These are phyloP conservation scores for Fulmarus glacialis DNA, from an alignment of 2,113 vertebrate species.

Conservation along the genomic window DNA sequence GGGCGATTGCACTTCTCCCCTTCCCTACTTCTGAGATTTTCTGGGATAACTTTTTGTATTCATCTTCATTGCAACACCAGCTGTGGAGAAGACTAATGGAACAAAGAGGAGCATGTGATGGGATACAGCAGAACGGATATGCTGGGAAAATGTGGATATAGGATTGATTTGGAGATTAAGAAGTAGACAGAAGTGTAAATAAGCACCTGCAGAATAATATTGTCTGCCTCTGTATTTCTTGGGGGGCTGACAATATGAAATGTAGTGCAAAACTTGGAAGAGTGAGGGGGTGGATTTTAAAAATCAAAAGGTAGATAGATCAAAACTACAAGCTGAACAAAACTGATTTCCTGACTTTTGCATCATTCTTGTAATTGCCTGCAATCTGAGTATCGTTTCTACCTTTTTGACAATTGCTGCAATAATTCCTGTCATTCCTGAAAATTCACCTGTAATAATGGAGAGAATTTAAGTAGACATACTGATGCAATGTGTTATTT, in stretches of 20 bases:
- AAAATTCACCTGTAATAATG: neutral
- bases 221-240: neutral
- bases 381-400: neutral
- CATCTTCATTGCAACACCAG: neutral
- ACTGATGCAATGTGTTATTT: neutral
- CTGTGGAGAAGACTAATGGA: neutral
- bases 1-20: neutral
- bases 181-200: neutral
- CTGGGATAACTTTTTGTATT: neutral
- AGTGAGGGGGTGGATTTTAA: neutral
- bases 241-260: neutral
- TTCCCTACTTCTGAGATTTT: neutral
- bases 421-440: neutral
- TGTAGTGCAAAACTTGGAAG: neutral
- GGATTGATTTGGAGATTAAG: neutral
- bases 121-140: neutral
- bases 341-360: slow-evolving; percentile 9
- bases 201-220: neutral
- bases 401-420: neutral
- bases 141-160: neutral
- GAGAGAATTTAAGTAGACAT: neutral
- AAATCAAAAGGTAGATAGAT: neutral
- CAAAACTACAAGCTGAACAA: neutral
- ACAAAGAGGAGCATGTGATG: neutral
- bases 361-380: neutral